Base-by-base conservation (phyloP, 2,113 vertebrate species). In the Prunella fulvescens region DNA sequence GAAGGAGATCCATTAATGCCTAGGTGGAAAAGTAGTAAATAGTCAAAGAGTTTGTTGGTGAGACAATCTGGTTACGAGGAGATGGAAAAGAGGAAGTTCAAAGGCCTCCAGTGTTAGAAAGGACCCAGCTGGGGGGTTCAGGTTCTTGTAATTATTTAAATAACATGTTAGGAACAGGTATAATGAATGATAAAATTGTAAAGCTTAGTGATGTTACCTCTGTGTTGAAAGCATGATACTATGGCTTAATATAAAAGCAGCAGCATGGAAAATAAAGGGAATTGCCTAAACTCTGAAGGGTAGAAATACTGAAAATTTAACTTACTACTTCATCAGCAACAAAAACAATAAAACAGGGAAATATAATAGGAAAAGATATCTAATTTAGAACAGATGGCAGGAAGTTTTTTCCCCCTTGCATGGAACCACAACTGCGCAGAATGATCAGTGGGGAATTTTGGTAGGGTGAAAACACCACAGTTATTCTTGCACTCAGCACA, bases 301-400 rank as follows among this genome's bases (percentile, higher is more conserved):
- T 60, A 89, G 42, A 72, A 96, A 80, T 74, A 44, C 87, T 92
- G 87, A 92, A 86, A 94, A 95, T 94, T 66, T 45, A 80, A 71
- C 69, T 90, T 93, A 78, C 72, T 93, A 53, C 67, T 95, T 97
- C 72, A 79, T 91, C 65, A 86, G 78, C 60, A 95, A 90, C 16
- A 73, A 47, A 89, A 74, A 25, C 84, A 89, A 97, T 95, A 94
- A 97, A 95, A 81, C 11, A 17, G 56, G 73, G 87, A 94, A 95
- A 95, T 81, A 93, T 42, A 95, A 94, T 66, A 91, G 71, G 85
- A 86, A 96, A 91, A 89, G 18, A 56, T 40, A 93, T 24, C 88
- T 96, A 96, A 97, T 89, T 93, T 83, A 77, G 86, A 97, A 97
- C 96, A 97, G 97, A 96, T 97, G 96, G 93, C 70, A 77, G 78